Conservation (phyloP, 1,140 invertebrate genomes). For the Dreissena rostriformis region DNA sequence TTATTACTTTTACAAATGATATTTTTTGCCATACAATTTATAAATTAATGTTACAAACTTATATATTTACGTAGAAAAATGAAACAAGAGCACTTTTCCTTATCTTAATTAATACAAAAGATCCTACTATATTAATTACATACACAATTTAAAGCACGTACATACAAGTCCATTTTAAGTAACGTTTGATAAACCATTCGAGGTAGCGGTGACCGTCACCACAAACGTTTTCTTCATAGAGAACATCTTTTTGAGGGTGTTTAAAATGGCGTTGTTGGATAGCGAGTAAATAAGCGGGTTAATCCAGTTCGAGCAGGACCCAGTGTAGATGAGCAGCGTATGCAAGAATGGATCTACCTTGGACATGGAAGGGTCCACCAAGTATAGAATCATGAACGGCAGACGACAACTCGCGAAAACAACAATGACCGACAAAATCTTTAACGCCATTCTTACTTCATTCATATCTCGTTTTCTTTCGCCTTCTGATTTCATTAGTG, state of each 20-base stretch:
- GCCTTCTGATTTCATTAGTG: neutral
- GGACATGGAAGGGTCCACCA: constrained; percentile 46
- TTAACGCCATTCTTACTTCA: constrained; percentile 50
- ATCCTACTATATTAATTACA: too few species aligned
- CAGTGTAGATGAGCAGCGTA: constrained; percentile 44
- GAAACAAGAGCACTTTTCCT: too few species aligned
- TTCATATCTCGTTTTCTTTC: constrained; percentile 9
- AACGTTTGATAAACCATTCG: too few species aligned
- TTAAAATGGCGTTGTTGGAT: constrained; percentile 27
- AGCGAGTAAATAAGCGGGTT: constrained; percentile 50
- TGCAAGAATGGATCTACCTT: constrained; percentile 44
- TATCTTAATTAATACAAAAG: too few species aligned
- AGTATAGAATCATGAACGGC: constrained; percentile 49
- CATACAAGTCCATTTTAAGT: too few species aligned
- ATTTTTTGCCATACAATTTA: too few species aligned
- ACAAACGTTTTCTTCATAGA: constrained; percentile 1
- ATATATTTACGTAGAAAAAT: too few species aligned
- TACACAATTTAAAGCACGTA: too few species aligned
- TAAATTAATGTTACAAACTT: too few species aligned
- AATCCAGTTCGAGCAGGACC: constrained; percentile 51
- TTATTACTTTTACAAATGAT: too few species aligned
- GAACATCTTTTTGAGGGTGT: constrained; percentile 20
- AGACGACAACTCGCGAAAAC: constrained; percentile 26
- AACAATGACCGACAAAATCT: constrained; percentile 30
- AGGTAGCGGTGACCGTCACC: neutral